A percentile compares a stretch with the other conserved stretches of the same genome.
Evolutionary conservation across 2,888 invertebrate genomes (phyloP).

Genomic region (Hemicrepidius hirtus): DNA sequence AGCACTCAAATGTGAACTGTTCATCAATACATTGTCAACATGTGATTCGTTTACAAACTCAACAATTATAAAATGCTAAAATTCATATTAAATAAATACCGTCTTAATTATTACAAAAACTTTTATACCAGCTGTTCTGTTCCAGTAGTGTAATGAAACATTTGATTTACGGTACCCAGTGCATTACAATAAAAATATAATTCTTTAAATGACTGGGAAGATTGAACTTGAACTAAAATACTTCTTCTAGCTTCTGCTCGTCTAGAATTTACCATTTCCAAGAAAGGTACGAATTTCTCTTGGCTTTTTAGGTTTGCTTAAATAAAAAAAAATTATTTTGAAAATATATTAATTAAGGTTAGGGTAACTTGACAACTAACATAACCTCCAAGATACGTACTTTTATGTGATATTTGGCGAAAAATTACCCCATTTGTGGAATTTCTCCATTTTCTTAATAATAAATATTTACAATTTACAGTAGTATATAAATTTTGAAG

Average conservation of each 20-base stretch:
- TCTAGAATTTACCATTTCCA: slow-evolving; percentile 76
- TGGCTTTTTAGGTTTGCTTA: slow-evolving; percentile 9
- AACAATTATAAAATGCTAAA: slow-evolving; percentile 83
- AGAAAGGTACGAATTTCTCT: slow-evolving; percentile 69
- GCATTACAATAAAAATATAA: slow-evolving; percentile 81
- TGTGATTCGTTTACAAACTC: slow-evolving; percentile 79
- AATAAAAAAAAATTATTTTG: not conserved
- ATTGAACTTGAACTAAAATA: slow-evolving; percentile 85
- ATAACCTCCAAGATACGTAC: slow-evolving; percentile 52
- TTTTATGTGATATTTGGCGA: slow-evolving; percentile 49
- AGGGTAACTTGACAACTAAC: slow-evolving; percentile 7
- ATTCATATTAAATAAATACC: slow-evolving; percentile 20
- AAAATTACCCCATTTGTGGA: slow-evolving; percentile 38
- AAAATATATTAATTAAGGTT: slow-evolving; percentile 1
- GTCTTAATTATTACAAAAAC: slow-evolving; percentile 42
- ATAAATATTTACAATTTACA: slow-evolving; percentile 37
- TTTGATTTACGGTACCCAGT: slow-evolving; percentile 78
- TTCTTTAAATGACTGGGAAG: slow-evolving; percentile 80
- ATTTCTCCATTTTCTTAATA: slow-evolving; percentile 48
- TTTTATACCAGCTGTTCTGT: slow-evolving; percentile 67
- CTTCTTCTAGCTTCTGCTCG: slow-evolving; percentile 81
- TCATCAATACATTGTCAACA: slow-evolving; percentile 75
- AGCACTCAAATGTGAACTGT: slow-evolving; percentile 75
- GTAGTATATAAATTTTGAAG: slow-evolving; percentile 31
- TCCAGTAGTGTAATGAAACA: slow-evolving; percentile 78